Base-by-base conservation (phyloP, 2,113 vertebrate species). In the Malaclemys terrapin region DNA sequence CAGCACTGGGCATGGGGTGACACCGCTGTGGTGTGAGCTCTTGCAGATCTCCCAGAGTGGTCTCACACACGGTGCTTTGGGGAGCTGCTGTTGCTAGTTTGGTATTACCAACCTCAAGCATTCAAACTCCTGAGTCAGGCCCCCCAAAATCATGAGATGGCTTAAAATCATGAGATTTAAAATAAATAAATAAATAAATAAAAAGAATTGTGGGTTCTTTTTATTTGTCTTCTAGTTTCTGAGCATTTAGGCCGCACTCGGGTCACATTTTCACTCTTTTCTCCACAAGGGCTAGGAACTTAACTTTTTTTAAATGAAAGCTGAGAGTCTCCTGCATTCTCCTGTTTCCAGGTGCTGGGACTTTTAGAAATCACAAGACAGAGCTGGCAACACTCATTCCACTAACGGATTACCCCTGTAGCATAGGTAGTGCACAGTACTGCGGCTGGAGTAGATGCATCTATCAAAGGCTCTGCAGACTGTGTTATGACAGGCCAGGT, bases 11-110 rank as follows among this genome's bases (percentile, higher is more conserved):
- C 57, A 13, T 24, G 29, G 78, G 80, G 86, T 29, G 65, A 76
- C 25, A 16, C 2, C 0, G 3, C 57, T 0, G 0, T 27, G 13
- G 81, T 19, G 27, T 81, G 10, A 75, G 7, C 87, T 59, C 38
- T 31, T 3, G 6, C 59, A 62, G 31, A 35, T 62, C 59, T 62
- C 29, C 31, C 27, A 42, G 80, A 56, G 19, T 24, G 38, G 24
- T 8, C n/a, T 78, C 29, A 57, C 42, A 27, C 52, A 11, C 6
- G 7, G 17, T 6, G 6, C 52, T 59, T 52, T 38, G 1, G 1
- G 38, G 81, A 31, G 3, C 4, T 8, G 2, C 25, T 42, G 45
- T 81, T 52, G 53, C 54, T 80, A 79, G 31, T 45, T 76, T 89
- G 89, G 80, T 75, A 80, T 80, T 16, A 2, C 56, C 85, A 50